A percentile compares a stretch with the other conserved stretches of the same genome.
These are phyloP conservation scores for Podarcis cretensis DNA, from an alignment of 2,113 vertebrate species.

Conservation along the genomic window DNA sequence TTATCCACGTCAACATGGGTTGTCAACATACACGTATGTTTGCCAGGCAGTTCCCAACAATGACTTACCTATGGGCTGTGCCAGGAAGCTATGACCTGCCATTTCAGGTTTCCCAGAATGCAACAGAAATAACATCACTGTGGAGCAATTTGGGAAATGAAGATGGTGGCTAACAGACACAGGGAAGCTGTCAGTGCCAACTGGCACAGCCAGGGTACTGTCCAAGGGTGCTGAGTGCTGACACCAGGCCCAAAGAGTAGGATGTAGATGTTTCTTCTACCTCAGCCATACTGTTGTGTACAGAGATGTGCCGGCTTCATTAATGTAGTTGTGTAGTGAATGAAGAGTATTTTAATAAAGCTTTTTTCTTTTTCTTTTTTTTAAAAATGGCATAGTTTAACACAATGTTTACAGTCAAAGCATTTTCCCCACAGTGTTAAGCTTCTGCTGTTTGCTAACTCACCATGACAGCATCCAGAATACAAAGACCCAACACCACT, in stretches of 20 bases:
- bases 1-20: no score
- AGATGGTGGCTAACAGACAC: no score
- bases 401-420: not conserved
- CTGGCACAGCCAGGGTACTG: not conserved
- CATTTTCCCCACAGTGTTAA: not conserved
- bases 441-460: not conserved
- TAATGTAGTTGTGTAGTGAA: not conserved
- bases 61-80: no score
- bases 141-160: no score
- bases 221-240: not conserved
- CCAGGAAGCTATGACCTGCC: no score
- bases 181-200: no score
- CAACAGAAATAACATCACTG: no score
- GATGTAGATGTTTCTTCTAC: not conserved
- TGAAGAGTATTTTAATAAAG: not conserved
- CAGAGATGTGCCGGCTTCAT: not conserved
- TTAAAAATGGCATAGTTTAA: not conserved
- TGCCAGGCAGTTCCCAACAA: not conserved
- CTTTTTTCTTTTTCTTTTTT: conserved; percentile 40
- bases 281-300: not conserved
- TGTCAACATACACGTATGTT: no score
- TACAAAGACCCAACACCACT: conserved; percentile 44
- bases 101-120: no score
- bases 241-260: not conserved
- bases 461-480: conserved; percentile 19